Base-by-base conservation (phyloP, 2,888 invertebrate genomes). In the Aspidiotus rigidus region DNA sequence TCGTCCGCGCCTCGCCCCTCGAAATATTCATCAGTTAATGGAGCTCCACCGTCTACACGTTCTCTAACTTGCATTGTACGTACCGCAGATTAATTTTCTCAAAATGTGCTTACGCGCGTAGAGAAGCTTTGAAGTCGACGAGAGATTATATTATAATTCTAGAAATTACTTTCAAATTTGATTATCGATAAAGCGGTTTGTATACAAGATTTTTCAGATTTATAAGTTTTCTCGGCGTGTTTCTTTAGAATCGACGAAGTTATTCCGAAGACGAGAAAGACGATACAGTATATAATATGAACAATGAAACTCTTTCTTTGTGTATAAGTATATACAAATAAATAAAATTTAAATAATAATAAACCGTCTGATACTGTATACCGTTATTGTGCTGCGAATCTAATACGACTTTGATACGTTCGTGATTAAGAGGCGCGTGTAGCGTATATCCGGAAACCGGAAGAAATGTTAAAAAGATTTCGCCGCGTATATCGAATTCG, bases 401-500 rank as follows among this genome's bases (percentile, higher is more conserved):
- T 64, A 64, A 64, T 64, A 64, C 39, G 64, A 39, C 64, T 64
- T 64, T 64, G 64, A 64, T 64, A 54, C 49, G 54, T 49, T 64
- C 49, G 49, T 54, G 64, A 54, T 64, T 64, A 54, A 64, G 49
- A 15, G 54, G 64, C 64, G 55, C 64, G 64, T 28, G 64, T 64
- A 49, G 49, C 40, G 28, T 54, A 64, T 55, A 64, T 64, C 64
- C 64, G 64, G 64, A 64, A 64, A 64, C 64, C 64, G 64, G 64
- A 64, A 64, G 64, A 64, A 64, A 54, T 28, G 53, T 39, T 54
- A 64, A 64, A 62, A 49, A 62, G 54, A 54, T 54, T 64, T 57
- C 54, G 16, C 53, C 40, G 53, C 64, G 64, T 64, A 28, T 28
- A 54, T 64, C 64, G 64, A 64, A 64, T 64, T 64, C 49, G n/a